Base-by-base conservation (phyloP, 2,797 vertebrate species). In the Clarias pachynema region DNA sequence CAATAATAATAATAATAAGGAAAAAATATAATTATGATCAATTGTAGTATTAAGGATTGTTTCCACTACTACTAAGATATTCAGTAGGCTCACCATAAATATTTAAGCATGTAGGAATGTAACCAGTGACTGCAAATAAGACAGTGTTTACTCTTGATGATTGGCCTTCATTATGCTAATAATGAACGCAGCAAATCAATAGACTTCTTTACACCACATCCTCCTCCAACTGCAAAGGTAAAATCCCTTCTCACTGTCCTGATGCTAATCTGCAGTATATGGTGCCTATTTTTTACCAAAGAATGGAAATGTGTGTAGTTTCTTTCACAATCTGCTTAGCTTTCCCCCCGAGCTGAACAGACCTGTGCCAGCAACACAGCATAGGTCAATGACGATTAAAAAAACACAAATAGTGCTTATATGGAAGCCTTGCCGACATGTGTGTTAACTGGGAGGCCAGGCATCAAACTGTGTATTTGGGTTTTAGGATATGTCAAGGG, bases 51-150 rank as follows among this genome's bases (percentile, higher is more conserved):
- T 49, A 12, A 49, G 44, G 10, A 49, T 12, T 49, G 44, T 49
- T 49, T 49, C 44, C 10, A 2, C 44, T 49, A 49, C 37, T 12
- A 34, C 31, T 34, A 34, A 68, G 40, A 3, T 26, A 53, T 26
- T 72, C 69, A 72, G 40, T 73, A 49, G 20, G 40, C 15, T 53
- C 7, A 2, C 49, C 24, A 73, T 74, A 74, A 74, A 18, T 29
- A 74, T 74, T 15, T 74, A 56, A 53, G 15, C 44, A 53, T 74
- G 72, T 74, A 74, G 15, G 26, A 75, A 29, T 56, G 49, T 56
- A 56, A 56, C 15, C 73, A 56, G 16, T 75, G 26, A 29, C n/a
- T 56, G 9, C 20, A 75, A 75, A 56, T 75, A 75, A 22, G 26
- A 49, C 49, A 56, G 29, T 57, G 18, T 74, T 57, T 56, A 26